Conservation (phyloP, 2,113 vertebrate genomes). For the Heloderma charlesbogerti region DNA sequence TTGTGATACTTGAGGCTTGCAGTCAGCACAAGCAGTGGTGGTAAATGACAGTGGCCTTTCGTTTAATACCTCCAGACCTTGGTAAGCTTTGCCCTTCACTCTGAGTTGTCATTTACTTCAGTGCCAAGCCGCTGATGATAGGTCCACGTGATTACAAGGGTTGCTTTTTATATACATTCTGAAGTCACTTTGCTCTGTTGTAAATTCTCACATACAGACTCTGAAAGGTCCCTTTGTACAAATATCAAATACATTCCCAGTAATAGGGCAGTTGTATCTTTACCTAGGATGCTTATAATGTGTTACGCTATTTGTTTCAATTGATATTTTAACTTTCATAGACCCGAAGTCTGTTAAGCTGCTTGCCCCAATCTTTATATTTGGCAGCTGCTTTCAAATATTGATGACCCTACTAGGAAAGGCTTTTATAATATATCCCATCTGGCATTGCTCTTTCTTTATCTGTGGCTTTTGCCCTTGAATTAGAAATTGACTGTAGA, state of each 20-base stretch:
- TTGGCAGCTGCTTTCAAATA: not conserved
- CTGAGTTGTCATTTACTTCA: not conserved
- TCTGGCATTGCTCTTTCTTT: not conserved
- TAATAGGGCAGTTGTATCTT: not conserved
- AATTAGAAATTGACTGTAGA: not conserved
- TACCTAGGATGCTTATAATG: rapidly evolving
- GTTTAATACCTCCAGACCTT: rapidly evolving
- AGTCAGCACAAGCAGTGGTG: not conserved
- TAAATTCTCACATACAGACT: not conserved
- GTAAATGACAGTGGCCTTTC: not conserved
- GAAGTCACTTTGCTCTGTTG: not conserved
- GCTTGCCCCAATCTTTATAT: not conserved
- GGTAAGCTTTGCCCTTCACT: not conserved
- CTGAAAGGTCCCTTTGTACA: not conserved
- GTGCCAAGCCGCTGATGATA: not conserved
- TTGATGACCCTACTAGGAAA: not conserved
- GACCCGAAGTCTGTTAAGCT: not conserved
- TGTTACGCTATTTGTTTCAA: not conserved
- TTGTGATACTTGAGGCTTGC: not conserved
- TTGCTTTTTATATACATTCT: not conserved
- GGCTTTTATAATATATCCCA: not conserved
- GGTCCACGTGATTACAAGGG: not conserved
- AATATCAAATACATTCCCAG: not conserved
- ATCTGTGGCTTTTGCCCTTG: not conserved
- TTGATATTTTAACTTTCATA: not conserved